Evolutionary conservation across 2,113 vertebrate genomes (phyloP).

Genomic region (Centrocercus urophasianus): DNA sequence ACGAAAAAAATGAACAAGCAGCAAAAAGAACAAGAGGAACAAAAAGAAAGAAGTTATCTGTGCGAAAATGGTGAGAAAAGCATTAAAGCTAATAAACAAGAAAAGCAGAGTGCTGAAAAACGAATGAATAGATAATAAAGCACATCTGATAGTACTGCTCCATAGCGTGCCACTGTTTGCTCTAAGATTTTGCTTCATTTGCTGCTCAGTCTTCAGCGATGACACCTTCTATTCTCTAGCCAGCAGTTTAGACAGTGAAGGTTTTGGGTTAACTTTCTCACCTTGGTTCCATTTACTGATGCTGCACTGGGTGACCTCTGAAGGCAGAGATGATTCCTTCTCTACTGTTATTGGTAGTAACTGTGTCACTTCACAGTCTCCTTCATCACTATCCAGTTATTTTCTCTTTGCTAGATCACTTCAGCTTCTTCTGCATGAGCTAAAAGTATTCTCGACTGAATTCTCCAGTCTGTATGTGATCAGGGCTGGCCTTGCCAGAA

Average conservation of each 20-base stretch:
- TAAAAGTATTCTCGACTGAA: conserved; percentile 13
- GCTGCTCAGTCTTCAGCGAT: not conserved
- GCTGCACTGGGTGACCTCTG: not conserved
- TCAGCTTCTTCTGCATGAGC: not conserved
- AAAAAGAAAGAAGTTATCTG: not conserved
- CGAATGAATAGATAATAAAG: not conserved
- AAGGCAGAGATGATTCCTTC: not conserved
- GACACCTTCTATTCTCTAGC: not conserved
- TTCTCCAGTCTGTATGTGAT: accelerated
- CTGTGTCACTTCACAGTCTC: not conserved
- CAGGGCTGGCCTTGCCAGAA: not conserved
- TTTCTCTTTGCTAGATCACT: not conserved
- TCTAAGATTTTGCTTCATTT: not conserved
- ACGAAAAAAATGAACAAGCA: not conserved
- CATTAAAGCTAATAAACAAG: not conserved
- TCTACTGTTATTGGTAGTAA: not conserved
- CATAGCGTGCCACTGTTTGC: not conserved
- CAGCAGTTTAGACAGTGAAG: not conserved
- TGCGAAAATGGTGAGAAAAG: not conserved
- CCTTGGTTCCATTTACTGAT: conserved; percentile 3
- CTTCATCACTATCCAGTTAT: not conserved
- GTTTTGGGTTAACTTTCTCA: not conserved
- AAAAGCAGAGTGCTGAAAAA: not conserved
- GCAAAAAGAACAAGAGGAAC: not conserved
- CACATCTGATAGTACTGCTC: not conserved